Base-by-base conservation (phyloP, 64 coral and sea anemone species). In the Dendronephthya gigantea region DNA sequence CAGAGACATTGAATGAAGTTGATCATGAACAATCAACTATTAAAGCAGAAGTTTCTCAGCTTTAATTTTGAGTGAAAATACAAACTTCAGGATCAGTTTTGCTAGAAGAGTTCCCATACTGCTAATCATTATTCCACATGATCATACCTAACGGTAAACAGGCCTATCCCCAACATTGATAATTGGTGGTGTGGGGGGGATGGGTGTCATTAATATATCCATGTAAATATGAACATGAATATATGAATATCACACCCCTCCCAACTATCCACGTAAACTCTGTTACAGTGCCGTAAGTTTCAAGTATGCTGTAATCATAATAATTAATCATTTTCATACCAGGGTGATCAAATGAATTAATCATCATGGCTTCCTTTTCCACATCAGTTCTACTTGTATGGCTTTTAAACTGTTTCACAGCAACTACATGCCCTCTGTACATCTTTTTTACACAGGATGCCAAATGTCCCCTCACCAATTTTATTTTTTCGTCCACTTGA, bases 391-490 rank as follows among this genome's bases (percentile, higher is more conserved):
- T 10, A 10, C 10, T 76, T 31, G 59, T 49, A 82, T 32, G 23
- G 15, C 7, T 36, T 82, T 58, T 70, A 72, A 65, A 86, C 12
- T 85, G 15, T 36, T 90, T 82, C 35, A 90, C 83, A 14, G 82
- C 88, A 8, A 85, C 82, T 23, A 37, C 32, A 65, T 86, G 81
- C 13, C 84, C 84, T 35, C 84, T n/a, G 49, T 90, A 90, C 0
- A 27, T 3, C 32, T 62, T 84, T 41, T 82, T 90, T 13, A 35
- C 49, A 27, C 89, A 90, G 8, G n/a, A 72, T 72, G 9, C 89
- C 89, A 90, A 90, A 90, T 52, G 49, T 38, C 16, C 69, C 89
- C 35, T 36, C 83, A 25, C 89, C 83, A 39, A 90, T 68, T 50
- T 55, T 16, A 33, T 68, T 66, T n/a, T 50, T 40, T 48, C 86